Percentiles rank a stretch among this genome's conserved stretches.
phyloP scores from a whole-genome alignment of 92 coral and sea anemone species.

The Phymanthus crucifer region DNA sequence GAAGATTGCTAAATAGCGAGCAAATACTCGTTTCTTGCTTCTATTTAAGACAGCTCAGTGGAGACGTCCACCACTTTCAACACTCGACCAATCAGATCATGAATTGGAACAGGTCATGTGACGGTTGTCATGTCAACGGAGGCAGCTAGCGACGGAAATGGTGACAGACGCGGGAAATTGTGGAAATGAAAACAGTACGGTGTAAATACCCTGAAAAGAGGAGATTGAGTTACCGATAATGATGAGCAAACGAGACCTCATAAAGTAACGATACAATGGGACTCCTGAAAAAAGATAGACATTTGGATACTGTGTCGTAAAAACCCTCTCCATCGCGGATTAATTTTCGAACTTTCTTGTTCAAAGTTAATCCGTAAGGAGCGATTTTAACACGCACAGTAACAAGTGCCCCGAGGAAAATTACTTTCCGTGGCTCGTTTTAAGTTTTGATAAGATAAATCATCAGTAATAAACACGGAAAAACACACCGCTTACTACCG shows the following conservation, averaged over 20 bases:
- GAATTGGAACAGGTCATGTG: slow-evolving; percentile 1
- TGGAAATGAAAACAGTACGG: slow-evolving; percentile 8
- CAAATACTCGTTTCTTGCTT: neutral
- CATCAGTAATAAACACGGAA: neutral
- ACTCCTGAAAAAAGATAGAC: neutral
- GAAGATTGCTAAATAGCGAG: neutral
- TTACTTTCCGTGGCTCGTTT: neutral
- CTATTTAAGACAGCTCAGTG: neutral
- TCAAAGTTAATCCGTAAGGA: neutral
- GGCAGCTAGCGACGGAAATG: slow-evolving; percentile 2
- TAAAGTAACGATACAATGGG: neutral
- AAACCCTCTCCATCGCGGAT: neutral
- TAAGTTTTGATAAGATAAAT: slow-evolving; percentile 11
- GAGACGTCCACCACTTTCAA: neutral
- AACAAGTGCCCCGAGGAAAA: neutral
- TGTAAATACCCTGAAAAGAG: neutral
- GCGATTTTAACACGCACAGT: neutral
- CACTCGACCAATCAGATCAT: neutral
- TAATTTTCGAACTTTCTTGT: neutral
- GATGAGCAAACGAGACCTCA: slow-evolving; percentile 8
- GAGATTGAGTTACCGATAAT: slow-evolving; percentile 1
- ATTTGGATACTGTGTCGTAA: neutral
- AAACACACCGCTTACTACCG: neutral
- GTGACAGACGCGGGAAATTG: slow-evolving; percentile 12
- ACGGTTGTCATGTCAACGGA: slow-evolving; percentile 11